These are phyloP conservation scores for Balaeniceps rex DNA, from an alignment of 2,113 vertebrate genomes.

Conservation along the genomic window DNA sequence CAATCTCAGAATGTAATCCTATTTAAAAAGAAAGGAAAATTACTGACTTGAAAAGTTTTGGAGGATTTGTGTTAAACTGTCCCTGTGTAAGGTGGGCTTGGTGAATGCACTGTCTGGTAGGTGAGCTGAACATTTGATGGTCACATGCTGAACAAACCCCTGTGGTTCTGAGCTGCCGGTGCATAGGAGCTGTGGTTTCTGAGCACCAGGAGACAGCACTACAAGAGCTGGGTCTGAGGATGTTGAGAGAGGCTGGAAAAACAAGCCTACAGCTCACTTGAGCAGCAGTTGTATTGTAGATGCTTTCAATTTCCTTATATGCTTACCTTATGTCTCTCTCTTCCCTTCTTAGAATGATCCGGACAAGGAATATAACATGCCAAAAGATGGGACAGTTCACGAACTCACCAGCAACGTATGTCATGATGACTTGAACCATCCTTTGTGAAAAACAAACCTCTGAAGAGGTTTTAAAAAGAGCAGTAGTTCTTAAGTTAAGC, in stretches of 20 bases:
- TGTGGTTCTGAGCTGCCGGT: not conserved
- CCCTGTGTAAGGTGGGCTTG: not conserved
- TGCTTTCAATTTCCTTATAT: not conserved
- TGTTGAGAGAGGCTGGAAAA: not conserved
- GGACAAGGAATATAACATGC: constrained; percentile 99
- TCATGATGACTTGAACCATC: not conserved
- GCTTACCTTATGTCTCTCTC: not conserved
- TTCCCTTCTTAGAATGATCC: constrained; percentile 85
- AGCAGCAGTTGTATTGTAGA: not conserved
- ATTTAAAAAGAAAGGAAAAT: not conserved
- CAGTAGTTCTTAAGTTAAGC: not conserved
- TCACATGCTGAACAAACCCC: not conserved
- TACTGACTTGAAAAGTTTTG: not conserved
- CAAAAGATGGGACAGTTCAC: constrained; percentile 95
- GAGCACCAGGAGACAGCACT: constrained; percentile 34
- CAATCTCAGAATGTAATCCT: not conserved
- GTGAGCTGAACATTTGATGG: not conserved
- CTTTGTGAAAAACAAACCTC: not conserved
- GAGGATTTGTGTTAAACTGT: not conserved
- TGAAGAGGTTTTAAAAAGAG: not conserved
- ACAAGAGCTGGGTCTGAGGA: not conserved
- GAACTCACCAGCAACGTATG: constrained; percentile 97
- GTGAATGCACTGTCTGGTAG: not conserved
- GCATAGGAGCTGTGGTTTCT: not conserved
- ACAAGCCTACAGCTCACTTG: not conserved